Percentiles rank a stretch among this genome's conserved stretches.
Conservation (phyloP, 2,888 invertebrate species). For the Phasia obesa region DNA sequence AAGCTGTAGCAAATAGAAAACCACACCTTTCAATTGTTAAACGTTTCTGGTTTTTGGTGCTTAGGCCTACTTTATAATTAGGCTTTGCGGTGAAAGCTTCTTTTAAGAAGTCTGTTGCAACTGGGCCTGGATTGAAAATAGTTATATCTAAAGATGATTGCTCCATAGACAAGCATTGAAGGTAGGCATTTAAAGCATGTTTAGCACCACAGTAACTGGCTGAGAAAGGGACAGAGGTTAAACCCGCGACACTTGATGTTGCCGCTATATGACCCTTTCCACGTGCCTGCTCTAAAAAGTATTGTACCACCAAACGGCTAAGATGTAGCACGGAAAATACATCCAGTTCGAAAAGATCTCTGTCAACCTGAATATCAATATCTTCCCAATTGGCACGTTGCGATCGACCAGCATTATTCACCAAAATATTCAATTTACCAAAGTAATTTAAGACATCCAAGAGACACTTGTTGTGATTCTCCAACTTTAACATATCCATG, state of each 20-base stretch:
- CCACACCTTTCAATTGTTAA: slow-evolving; percentile 85
- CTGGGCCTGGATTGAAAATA: slow-evolving; percentile 90
- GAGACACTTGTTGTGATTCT: slow-evolving; percentile 85
- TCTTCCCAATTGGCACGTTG: slow-evolving; percentile 89
- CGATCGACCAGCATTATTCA: slow-evolving; percentile 92
- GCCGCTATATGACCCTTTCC: slow-evolving; percentile 88
- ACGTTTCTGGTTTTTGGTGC: slow-evolving; percentile 83
- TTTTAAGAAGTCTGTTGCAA: slow-evolving; percentile 87
- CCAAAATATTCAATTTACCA: slow-evolving; percentile 88
- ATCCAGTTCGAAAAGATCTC: slow-evolving; percentile 89
- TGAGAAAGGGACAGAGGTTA: slow-evolving; percentile 86
- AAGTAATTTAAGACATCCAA: slow-evolving; percentile 86
- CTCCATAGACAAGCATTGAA: slow-evolving; percentile 85
- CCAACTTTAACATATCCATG: slow-evolving; percentile 86
- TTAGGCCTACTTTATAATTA: slow-evolving; percentile 83
- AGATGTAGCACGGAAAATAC: slow-evolving; percentile 89
- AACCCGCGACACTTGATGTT: slow-evolving; percentile 89
- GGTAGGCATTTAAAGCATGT: slow-evolving; percentile 91
- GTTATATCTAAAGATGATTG: slow-evolving; percentile 85
- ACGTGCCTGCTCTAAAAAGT: slow-evolving; percentile 83
- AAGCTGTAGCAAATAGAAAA: slow-evolving; percentile 84
- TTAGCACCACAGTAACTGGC: slow-evolving; percentile 89
- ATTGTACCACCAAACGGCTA: slow-evolving; percentile 86
- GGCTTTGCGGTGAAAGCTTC: slow-evolving; percentile 87
- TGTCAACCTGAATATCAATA: slow-evolving; percentile 88